phyloP scores from a whole-genome alignment of 1,140 invertebrate genomes.

The Pachypsylla venusta region DNA sequence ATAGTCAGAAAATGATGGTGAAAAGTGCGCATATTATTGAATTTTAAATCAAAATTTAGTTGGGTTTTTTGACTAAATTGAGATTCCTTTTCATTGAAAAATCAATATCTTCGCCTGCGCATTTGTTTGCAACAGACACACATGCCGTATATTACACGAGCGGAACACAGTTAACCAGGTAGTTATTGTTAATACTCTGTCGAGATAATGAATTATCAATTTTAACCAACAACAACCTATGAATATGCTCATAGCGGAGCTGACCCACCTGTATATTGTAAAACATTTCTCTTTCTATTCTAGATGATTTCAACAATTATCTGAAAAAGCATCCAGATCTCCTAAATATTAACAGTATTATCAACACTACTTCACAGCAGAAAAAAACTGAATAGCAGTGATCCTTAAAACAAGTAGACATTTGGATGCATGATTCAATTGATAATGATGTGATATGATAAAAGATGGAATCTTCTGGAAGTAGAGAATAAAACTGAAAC shows the following conservation, averaged over 20 bases:
- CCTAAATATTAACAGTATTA: background rate
- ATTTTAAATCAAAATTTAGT: no score
- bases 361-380: background rate
- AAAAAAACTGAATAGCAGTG: background rate
- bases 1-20: no score
- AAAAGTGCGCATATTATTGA: no score
- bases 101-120: background rate
- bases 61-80: background rate
- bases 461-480: no score
- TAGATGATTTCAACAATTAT: background rate
- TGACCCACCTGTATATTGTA: background rate
- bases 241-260: no score
- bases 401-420: background rate
- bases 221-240: background rate
- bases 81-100: background rate
- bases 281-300: background rate
- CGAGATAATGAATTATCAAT: background rate
- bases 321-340: background rate
- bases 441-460: no score
- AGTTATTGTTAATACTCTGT: background rate
- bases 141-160: no score
- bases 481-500: no score
- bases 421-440: background rate
- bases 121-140: no score
- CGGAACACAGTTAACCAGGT: no score